Evolutionary conservation across 2,888 invertebrate genomes (phyloP).

Genomic region (Orthonevra nobilis): DNA sequence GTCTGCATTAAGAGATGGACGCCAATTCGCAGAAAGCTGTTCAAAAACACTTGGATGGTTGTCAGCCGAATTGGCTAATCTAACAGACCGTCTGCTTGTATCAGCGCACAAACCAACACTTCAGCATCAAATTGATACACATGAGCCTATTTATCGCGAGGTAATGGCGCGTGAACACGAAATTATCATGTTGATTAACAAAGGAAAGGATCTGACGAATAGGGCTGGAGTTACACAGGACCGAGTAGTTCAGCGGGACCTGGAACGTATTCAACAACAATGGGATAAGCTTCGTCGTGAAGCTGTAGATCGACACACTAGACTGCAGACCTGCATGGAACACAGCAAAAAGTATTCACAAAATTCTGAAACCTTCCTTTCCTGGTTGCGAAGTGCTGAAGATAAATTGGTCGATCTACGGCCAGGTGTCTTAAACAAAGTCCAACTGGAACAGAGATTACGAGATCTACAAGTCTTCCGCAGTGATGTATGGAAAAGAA

Average conservation of each 20-base stretch:
- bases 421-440: slow-evolving; percentile 90
- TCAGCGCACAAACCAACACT: slow-evolving; percentile 92
- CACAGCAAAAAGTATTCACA: slow-evolving; percentile 94
- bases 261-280: slow-evolving; percentile 93
- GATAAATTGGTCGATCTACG: slow-evolving; percentile 89
- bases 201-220: slow-evolving; percentile 87
- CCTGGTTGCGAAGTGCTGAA: slow-evolving; percentile 94
- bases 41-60: slow-evolving; percentile 95
- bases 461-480: slow-evolving; percentile 93
- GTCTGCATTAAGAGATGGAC: slow-evolving; percentile 90
- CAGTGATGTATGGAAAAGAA: slow-evolving; percentile 95
- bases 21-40: slow-evolving; percentile 94
- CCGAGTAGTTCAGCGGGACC: slow-evolving; percentile 86
- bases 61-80: slow-evolving; percentile 87
- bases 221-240: slow-evolving; percentile 81
- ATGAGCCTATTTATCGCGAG: slow-evolving; percentile 94
- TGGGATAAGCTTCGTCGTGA: slow-evolving; percentile 96
- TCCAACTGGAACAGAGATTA: slow-evolving; percentile 92
- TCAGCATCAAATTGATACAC: slow-evolving; percentile 92
- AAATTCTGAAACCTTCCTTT: slow-evolving; percentile 90
- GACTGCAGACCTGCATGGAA: slow-evolving; percentile 94
- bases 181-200: slow-evolving; percentile 95
- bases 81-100: slow-evolving; percentile 89
- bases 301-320: slow-evolving; percentile 91
- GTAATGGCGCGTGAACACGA: slow-evolving; percentile 95